Evolutionary conservation across 2,113 vertebrate genomes (phyloP), one percentile per base, ranked within the genome.

Genomic region (Zapornia atra): DNA sequence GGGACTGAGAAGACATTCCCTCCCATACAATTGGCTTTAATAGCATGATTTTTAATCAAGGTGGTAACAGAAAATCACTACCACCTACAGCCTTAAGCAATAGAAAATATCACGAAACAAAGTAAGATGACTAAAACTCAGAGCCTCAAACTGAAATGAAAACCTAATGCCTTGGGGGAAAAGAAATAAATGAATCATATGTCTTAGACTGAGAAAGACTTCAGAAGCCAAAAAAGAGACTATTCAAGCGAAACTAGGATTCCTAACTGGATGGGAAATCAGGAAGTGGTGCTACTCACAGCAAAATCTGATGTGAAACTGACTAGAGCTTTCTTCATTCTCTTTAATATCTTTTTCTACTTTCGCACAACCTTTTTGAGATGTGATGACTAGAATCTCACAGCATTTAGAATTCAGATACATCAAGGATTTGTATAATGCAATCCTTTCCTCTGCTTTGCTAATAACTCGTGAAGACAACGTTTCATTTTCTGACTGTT

Each of bases 61-160:
- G 46, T 73, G 12, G 21, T 15, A 86, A 26, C 33, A 83, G 51
- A 26, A 83, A 84, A 83, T 40, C 60, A 12, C 64, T 83, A 50
- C 34, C 6, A 70, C 29, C 59, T 69, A 61, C n/a, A 86, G n/a
- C 17, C 38, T 72, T 60, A 76, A 64, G 29, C 33, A 77, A 26
- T 8, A 85, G 15, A 83, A 92, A 92, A 25, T 51, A 72, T 2
- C 31, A 88, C 71, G 38, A 88, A 95, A 54, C 7, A 60, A 91
- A 42, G 9, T 20, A 73, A 75, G 21, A 82, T 1, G 3, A 80
- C 20, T 59, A 75, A 51, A 81, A 79, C 12, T 86, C 40, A 50
- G 46, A 79, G 34, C 12, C 10, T 61, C 46, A 86, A 68, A 81
- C 18, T 40, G 34, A 86, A 94, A 77, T n/a, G 15, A 65, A 83